Evolutionary conservation across 1,140 invertebrate genomes (phyloP).

Genomic region (Nasonia longicornis): DNA sequence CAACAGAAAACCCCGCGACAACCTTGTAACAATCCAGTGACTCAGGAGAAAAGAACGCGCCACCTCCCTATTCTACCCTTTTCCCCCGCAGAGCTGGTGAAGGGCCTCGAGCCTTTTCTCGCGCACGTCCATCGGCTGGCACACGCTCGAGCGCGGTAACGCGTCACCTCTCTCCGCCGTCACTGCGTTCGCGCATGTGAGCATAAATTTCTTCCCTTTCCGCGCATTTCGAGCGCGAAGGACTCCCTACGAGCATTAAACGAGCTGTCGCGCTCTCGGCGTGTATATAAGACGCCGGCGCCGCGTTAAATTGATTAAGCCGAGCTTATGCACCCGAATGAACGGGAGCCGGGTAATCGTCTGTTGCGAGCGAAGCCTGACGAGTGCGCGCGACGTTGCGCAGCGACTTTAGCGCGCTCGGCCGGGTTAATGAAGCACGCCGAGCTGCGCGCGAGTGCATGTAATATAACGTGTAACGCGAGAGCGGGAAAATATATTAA

Average conservation of each 20-base stretch:
- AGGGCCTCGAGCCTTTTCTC: background rate
- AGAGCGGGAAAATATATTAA: background rate
- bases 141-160: background rate
- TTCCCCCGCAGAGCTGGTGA: too few species aligned
- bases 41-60: too few species aligned
- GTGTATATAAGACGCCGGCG: background rate
- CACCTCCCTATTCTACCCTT: too few species aligned
- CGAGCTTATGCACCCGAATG: conserved; percentile 40
- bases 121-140: background rate
- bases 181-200: background rate
- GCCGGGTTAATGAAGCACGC: conserved; percentile 29
- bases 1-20: too few species aligned
- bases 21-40: too few species aligned
- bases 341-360: conserved; percentile 48
- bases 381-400: background rate
- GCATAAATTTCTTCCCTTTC: conserved; percentile 25
- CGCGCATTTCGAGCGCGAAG: conserved; percentile 32
- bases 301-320: conserved; percentile 48
- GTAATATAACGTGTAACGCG: background rate
- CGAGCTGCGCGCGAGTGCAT: conserved; percentile 1
- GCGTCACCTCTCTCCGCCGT: background rate
- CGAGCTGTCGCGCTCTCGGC: background rate
- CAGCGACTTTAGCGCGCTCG: background rate
- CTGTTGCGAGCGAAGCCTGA: conserved; percentile 25
- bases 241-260: conserved; percentile 12